phyloP scores from a whole-genome alignment of 1,140 invertebrate genomes.

The Catajapyx aquilonaris region DNA sequence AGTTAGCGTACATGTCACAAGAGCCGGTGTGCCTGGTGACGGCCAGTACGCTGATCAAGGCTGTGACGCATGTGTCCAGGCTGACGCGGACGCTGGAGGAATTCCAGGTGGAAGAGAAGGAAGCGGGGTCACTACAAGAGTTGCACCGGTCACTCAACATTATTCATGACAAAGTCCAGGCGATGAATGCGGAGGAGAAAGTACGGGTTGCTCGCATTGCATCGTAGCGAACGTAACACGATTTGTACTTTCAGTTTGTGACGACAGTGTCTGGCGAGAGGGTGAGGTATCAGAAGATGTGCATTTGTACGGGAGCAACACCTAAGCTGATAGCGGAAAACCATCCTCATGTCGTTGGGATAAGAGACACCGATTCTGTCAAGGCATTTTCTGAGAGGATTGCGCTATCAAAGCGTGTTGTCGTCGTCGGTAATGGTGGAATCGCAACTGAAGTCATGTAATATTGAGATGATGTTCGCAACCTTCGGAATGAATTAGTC shows the following conservation, averaged over 20 bases:
- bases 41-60: slow-evolving; percentile 56
- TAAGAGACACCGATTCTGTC: slow-evolving; percentile 90
- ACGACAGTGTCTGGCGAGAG: too few species aligned
- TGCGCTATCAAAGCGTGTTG: slow-evolving; percentile 38
- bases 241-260: too few species aligned
- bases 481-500: too few species aligned
- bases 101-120: slow-evolving; percentile 65
- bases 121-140: slow-evolving; percentile 27
- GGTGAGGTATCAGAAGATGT: too few species aligned
- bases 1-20: too few species aligned
- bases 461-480: too few species aligned
- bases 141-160: slow-evolving; percentile 16
- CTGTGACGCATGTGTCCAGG: slow-evolving; percentile 56
- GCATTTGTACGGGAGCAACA: slow-evolving; percentile 70
- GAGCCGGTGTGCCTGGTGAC: too few species aligned
- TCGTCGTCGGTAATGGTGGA: slow-evolving; percentile 88
- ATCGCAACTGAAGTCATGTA: slow-evolving; percentile 86
- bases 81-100: slow-evolving; percentile 56
- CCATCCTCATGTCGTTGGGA: slow-evolving; percentile 53
- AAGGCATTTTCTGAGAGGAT: slow-evolving; percentile 51
- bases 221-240: too few species aligned
- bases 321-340: slow-evolving; percentile 49
- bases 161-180: neutral
- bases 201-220: too few species aligned
- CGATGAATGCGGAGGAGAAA: slow-evolving; percentile 5